Evolutionary conservation across 2,797 vertebrate species (phyloP).

Genomic region (Molossus alvarezi): DNA sequence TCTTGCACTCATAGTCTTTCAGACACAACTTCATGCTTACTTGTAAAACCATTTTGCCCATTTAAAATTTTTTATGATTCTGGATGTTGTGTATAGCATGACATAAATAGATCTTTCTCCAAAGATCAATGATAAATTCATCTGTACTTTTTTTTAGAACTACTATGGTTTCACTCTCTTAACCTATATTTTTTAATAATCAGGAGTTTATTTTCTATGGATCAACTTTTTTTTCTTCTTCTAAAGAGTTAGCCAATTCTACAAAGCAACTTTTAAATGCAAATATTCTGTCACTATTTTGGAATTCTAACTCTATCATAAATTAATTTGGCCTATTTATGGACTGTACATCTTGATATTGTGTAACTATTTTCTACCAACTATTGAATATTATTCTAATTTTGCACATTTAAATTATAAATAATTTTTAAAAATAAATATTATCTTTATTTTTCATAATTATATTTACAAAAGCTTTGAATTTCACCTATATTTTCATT

Average conservation of each 20-base stretch:
- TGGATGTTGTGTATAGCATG: not conserved
- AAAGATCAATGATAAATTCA: not conserved
- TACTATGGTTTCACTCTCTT: not conserved
- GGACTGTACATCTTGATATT: not conserved
- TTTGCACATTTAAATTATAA: not conserved
- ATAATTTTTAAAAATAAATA: not conserved
- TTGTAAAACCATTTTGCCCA: not conserved
- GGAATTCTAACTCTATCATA: not conserved
- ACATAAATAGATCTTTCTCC: not conserved
- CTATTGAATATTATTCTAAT: not conserved
- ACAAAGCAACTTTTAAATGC: not conserved
- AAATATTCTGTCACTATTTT: constrained; percentile 8
- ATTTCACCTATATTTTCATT: not conserved
- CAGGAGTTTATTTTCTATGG: not conserved
- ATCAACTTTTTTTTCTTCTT: not conserved
- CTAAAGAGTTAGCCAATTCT: not conserved
- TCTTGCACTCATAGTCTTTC: not conserved
- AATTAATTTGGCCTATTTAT: constrained; percentile 6
- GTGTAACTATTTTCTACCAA: not conserved
- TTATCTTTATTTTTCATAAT: not conserved
- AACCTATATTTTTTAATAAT: not conserved
- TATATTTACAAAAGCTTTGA: not conserved
- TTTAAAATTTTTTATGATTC: constrained; percentile 1
- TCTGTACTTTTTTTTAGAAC: not conserved
- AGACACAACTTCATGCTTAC: not conserved